Conservation (phyloP, 1,140 invertebrate genomes). For the Hylaeus volcanicus region DNA sequence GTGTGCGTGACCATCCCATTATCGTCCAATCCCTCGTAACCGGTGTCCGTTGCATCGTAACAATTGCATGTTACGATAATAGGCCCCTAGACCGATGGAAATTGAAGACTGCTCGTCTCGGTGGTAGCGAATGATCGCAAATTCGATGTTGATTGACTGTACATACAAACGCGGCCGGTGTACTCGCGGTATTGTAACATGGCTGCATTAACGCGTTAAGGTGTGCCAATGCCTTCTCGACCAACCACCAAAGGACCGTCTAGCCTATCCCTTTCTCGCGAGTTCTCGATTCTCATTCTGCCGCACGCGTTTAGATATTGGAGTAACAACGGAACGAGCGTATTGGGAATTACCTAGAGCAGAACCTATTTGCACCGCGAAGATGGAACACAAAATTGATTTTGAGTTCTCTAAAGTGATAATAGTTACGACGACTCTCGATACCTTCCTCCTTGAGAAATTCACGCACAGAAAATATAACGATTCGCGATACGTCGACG, state of each 20-base stretch:
- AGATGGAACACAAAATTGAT: too few species aligned
- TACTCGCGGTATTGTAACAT: background rate
- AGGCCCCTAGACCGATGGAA: background rate
- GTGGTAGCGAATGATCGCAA: background rate
- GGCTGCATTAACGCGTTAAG: too few species aligned
- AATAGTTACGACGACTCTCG: background rate
- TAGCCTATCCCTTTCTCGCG: too few species aligned
- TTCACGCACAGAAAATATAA: background rate
- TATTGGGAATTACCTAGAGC: too few species aligned
- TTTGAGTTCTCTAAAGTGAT: too few species aligned
- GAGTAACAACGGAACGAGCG: too few species aligned
- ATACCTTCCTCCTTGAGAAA: too few species aligned
- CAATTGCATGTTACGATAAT: background rate
- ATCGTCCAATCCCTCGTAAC: background rate
- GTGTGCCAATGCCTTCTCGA: too few species aligned
- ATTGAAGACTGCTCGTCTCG: background rate
- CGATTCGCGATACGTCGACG: background rate
- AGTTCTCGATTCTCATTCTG: too few species aligned
- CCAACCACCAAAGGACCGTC: too few species aligned
- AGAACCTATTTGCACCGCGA: too few species aligned
- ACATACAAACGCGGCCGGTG: background rate
- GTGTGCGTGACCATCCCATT: background rate
- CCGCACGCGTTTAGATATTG: too few species aligned
- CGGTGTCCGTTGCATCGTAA: background rate
- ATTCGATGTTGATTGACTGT: background rate